Evolutionary conservation across 1,140 invertebrate species (phyloP).

Genomic region (Drosophila pseudoobscura): DNA sequence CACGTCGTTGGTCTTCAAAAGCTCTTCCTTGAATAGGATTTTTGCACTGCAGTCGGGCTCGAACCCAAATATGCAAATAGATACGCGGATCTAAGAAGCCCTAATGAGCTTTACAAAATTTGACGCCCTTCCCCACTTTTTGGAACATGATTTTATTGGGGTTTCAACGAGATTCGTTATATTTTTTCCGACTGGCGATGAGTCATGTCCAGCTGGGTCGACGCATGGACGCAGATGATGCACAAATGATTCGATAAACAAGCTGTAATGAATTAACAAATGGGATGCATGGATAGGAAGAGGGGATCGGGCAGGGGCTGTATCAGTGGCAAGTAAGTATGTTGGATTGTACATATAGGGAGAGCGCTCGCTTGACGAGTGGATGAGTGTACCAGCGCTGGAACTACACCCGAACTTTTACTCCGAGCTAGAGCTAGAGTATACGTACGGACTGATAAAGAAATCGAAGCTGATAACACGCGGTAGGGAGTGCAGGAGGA

Average conservation of each 20-base stretch:
- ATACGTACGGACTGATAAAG: constrained; percentile 52
- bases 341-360: constrained; percentile 11
- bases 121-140: not conserved
- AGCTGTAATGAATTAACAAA: constrained; percentile 59
- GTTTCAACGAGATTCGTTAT: not conserved
- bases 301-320: not conserved
- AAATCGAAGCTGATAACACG: constrained; percentile 57
- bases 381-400: constrained; percentile 47
- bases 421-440: constrained; percentile 6
- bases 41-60: no score
- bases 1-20: no score
- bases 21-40: no score
- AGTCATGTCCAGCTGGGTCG: constrained; percentile 37
- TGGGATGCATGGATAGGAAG: constrained; percentile 5
- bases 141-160: no score
- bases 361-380: constrained; percentile 6
- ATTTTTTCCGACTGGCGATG: constrained; percentile 25
- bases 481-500: constrained; percentile 17
- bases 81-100: no score
- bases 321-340: constrained; percentile 5
- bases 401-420: constrained; percentile 56
- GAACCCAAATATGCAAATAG: no score
- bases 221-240: constrained; percentile 28
- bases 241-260: constrained; percentile 73
- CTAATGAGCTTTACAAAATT: not conserved